Base-by-base conservation (phyloP, 37 sponge, comb jelly and placozoan species). In the Mnemiopsis leidyi region DNA sequence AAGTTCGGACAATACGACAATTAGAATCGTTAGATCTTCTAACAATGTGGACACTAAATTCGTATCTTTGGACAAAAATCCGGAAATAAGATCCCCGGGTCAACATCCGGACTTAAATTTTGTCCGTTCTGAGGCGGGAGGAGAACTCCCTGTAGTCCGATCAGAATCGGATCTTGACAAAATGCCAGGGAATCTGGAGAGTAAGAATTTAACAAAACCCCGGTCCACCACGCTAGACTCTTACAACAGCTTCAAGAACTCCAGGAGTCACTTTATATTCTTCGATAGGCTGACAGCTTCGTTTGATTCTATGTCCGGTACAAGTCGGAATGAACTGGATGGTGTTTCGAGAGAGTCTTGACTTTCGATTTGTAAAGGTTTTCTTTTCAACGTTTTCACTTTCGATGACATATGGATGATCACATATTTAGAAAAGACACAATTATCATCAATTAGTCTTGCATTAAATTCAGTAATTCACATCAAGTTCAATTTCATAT, bases 131-230 rank as follows among this genome's bases (percentile, higher is more conserved):
- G 73, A 71, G 25, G 23, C 23, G 29, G 26, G 23, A 23, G 73
- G 25, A 5, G 29, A 25, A 29, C 36, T 77, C 35, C 79, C 0
- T 5, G 32, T 31, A 21, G 26, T 18, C 33, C 33, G 32, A 3
- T 77, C 79, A 34, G 79, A 77, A 28, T 34, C 79, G 1, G 79
- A 77, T 20, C 36, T 77, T 21, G 79, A 77, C 18, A 77, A 32
- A 32, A 77, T 77, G 16, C 7, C 79, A 1, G 2, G 23, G 16
- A 30, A 71, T 25, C 36, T 31, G 20, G 20, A 13, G 0, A 18
- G 36, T 34, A 20, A 9, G 33, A 77, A 32, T 16, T 32, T 77
- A 36, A 23, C 68, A 21, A 77, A 77, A 32, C 9, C 36, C 36
- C 33, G 79, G 16, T 26, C 79, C 32, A 36, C 79, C 33, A 77